Evolutionary conservation across 1,140 invertebrate genomes (phyloP).

Genomic region (Anastrepha ludens): DNA sequence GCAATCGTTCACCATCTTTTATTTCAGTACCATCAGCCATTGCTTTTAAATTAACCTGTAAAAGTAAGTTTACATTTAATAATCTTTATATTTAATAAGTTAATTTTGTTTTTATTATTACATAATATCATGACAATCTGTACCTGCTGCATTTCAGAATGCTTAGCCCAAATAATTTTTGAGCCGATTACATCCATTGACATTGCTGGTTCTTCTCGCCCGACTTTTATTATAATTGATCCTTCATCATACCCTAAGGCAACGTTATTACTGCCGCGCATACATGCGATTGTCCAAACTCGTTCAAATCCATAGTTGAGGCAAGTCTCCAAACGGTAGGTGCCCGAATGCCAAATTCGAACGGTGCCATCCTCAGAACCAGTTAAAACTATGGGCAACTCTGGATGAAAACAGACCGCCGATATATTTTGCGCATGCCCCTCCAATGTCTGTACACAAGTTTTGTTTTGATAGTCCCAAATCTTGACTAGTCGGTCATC

Average conservation of each 20-base stretch:
- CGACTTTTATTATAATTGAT: conserved; percentile 97
- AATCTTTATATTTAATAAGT: too few relatives aligned
- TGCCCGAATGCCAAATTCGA: conserved; percentile 98
- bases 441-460: conserved; percentile 98
- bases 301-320: conserved; percentile 98
- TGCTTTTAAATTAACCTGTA: conserved; percentile 77
- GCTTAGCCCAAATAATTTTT: conserved; percentile 99
- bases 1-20: conserved; percentile 94
- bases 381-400: conserved; percentile 96
- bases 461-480: conserved; percentile 99
- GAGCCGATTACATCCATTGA: conserved; percentile 99
- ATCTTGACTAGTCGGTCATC: conserved; percentile 98
- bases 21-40: conserved; percentile 79
- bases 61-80: neutral
- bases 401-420: conserved; percentile 95
- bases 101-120: conserved; percentile 72
- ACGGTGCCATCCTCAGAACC: conserved; percentile 98
- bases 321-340: conserved; percentile 96
- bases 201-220: conserved; percentile 98
- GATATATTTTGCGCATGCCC: conserved; percentile 98
- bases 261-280: conserved; percentile 97
- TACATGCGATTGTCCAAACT: conserved; percentile 97
- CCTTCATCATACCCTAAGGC: conserved; percentile 99
- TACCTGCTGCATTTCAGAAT: conserved; percentile 98
- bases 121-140: neutral